Percentiles rank a stretch among this genome's conserved stretches.
phyloP scores from a whole-genome alignment of 2,797 vertebrate genomes.

The Arctocebus calabarensis region DNA sequence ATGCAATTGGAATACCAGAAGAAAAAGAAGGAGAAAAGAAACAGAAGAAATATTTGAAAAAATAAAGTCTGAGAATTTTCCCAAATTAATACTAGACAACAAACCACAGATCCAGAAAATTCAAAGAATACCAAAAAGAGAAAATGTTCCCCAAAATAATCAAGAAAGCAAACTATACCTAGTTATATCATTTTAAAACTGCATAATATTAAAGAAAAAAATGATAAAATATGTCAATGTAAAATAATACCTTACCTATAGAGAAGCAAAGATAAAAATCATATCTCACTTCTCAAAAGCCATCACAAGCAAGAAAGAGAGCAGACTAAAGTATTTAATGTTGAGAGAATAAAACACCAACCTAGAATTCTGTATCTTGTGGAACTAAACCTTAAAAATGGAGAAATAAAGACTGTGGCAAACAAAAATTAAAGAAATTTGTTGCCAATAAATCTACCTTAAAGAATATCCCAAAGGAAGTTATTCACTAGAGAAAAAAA shows the following conservation, averaged over 20 bases:
- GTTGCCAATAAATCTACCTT: not conserved
- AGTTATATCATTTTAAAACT: not conserved
- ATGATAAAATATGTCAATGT: not conserved
- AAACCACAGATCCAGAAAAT: not conserved
- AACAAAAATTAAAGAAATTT: not conserved
- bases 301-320: not conserved
- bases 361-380: not conserved
- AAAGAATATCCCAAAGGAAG: not conserved
- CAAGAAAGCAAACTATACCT: not conserved
- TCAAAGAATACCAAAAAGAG: conserved; percentile 16
- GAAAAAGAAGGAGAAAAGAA: not conserved
- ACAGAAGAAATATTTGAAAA: not conserved
- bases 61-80: not conserved
- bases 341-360: not conserved
- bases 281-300: conserved; percentile 8
- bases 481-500: conserved; percentile 24
- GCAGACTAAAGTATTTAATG: not conserved
- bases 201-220: not conserved
- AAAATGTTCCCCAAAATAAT: not conserved
- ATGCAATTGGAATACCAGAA: not conserved
- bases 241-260: not conserved
- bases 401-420: not conserved
- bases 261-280: not conserved
- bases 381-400: conserved; percentile 18
- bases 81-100: not conserved